Base-by-base conservation (phyloP, 2,888 invertebrate species). In the Cantharis rustica region DNA sequence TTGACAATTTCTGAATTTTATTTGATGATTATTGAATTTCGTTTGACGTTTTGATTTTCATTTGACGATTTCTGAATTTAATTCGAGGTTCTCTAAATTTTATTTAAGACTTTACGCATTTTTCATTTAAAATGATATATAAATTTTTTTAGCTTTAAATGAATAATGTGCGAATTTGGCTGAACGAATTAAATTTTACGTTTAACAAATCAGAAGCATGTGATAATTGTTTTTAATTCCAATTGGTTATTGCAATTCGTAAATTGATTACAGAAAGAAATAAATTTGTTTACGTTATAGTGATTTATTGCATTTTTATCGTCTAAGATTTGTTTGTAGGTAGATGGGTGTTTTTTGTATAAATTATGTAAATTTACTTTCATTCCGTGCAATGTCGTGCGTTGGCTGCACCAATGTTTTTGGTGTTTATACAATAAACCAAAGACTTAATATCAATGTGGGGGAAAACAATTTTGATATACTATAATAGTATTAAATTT, bases 371-470 rank as follows among this genome's bases (percentile, higher is more conserved):
- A 74, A 69, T 69, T 69, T 64, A 74, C 74, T 74, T 74, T 74
- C 74, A 70, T 74, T 74, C 70, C 63, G 63, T n/a, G 64, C 74
- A 74, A 74, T 74, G 74, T 23, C 74, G 74, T 70, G 74, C 74
- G 74, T 74, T 74, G 74, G 74, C 17, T 63, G 74, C 62, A 69
- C 15, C 31, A 73, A 61, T 68, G 64, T 66, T n/a, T 17, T 66
- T 20, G 64, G 17, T 20, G 20, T 66, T 66, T 66, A 66, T 66
- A 63, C n/a, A 47, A 47, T 47, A 47, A 47, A 47, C n/a, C 7
- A 47, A n/a, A n/a, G n/a, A n/a, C 7, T 47, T 47, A 47, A 47
- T 47, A 47, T 7, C n/a, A n/a, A n/a, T 47, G 47, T 47, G 47
- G 47, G n/a, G n/a, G 47, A 47, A 47, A 47, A 7, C 7, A n/a